Percentiles rank a stretch among this genome's conserved stretches.
Conservation (phyloP, 2,797 vertebrate species). For the Denticeps clupeoides region DNA sequence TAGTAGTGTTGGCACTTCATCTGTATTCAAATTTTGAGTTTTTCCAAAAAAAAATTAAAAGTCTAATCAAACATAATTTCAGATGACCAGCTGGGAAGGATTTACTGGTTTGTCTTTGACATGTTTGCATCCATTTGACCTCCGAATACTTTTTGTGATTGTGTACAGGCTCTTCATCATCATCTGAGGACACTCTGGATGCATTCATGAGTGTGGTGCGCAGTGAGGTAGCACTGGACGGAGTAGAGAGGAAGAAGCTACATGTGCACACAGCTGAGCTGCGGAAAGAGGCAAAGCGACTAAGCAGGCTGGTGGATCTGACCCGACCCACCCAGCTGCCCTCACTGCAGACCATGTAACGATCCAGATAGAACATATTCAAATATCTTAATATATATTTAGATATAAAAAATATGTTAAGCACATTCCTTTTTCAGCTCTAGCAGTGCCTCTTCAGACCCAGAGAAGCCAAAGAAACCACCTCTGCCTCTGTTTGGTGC, state of each 20-base stretch:
- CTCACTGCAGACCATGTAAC: slow-evolving; percentile 56
- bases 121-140: neutral
- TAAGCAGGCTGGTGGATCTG: slow-evolving; percentile 78
- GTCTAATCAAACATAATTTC: too few relatives aligned
- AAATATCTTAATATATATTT: too few relatives aligned
- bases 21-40: too few relatives aligned
- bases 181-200: slow-evolving; percentile 80
- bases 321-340: slow-evolving; percentile 80
- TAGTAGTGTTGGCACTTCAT: too few relatives aligned
- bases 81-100: too few relatives aligned
- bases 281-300: slow-evolving; percentile 75
- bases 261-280: slow-evolving; percentile 77
- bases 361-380: too few relatives aligned
- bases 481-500: slow-evolving; percentile 84
- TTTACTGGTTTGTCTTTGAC: too few relatives aligned
- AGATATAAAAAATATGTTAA: neutral
- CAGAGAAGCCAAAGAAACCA: slow-evolving; percentile 69
- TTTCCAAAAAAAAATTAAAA: too few relatives aligned
- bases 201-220: slow-evolving; percentile 88
- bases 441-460: slow-evolving; percentile 38
- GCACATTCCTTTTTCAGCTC: slow-evolving; percentile 25
- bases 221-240: slow-evolving; percentile 66
- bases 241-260: slow-evolving; percentile 79
- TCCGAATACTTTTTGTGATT: neutral
- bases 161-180: slow-evolving; percentile 51